These are phyloP conservation scores for Dione juno DNA, from an alignment of 2,888 invertebrate genomes.

Conservation along the genomic window DNA sequence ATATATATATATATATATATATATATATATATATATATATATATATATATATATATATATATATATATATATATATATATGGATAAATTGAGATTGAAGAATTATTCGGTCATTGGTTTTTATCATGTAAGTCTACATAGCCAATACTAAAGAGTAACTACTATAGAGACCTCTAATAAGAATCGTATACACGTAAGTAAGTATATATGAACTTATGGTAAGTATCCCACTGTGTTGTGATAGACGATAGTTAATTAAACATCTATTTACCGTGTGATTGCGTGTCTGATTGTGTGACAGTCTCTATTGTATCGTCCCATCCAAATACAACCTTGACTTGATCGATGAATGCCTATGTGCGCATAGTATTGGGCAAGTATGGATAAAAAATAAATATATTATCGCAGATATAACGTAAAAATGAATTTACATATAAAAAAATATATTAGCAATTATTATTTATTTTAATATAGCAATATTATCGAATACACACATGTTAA, in stretches of 20 bases:
- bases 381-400: constrained; percentile 24
- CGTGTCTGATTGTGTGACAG: constrained; percentile 58
- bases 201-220: not conserved
- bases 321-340: constrained; percentile 58
- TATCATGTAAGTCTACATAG: not conserved
- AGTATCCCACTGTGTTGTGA: constrained; percentile 48
- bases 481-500: too few relatives aligned
- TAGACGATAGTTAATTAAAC: constrained; percentile 65
- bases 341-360: constrained; percentile 49
- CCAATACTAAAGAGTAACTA: too few relatives aligned
- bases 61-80: too few relatives aligned
- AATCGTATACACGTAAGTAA: not conserved
- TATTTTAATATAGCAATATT: not conserved
- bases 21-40: too few relatives aligned
- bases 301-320: constrained; percentile 51
- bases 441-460: too few relatives aligned
- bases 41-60: too few relatives aligned
- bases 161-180: not conserved
- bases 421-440: not conserved
- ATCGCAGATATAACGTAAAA: not conserved
- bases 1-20: too few relatives aligned
- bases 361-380: constrained; percentile 47
- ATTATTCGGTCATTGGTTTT: too few relatives aligned
- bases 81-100: too few relatives aligned
- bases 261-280: constrained; percentile 61